phyloP scores from a whole-genome alignment of 2,888 invertebrate species.

The Phalangium opilio region DNA sequence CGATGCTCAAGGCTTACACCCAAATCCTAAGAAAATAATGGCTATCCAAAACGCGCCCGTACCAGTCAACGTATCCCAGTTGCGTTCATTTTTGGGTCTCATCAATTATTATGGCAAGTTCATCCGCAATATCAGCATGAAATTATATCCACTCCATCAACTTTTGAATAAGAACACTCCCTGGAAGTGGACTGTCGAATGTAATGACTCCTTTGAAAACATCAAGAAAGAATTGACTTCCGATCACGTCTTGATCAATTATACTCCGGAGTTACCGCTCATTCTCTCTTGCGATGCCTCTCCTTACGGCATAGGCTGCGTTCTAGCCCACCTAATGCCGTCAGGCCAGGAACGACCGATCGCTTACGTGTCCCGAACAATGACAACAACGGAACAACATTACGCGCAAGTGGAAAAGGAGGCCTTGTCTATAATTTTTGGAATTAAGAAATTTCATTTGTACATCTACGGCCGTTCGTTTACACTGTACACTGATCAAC shows the following conservation, averaged over 20 bases:
- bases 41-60: conserved; percentile 10
- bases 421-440: not conserved
- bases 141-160: conserved; percentile 7
- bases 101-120: conserved; percentile 9
- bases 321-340: conserved; percentile 14
- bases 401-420: not conserved
- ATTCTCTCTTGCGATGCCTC: conserved; percentile 19
- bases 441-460: not conserved
- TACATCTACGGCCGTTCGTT: not conserved
- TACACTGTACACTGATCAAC: too few relatives aligned
- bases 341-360: conserved; percentile 12
- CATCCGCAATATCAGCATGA: conserved; percentile 7
- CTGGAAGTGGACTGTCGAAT: conserved; percentile 7
- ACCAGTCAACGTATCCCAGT: not conserved
- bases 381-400: not conserved
- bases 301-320: conserved; percentile 19
- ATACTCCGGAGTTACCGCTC: conserved; percentile 12
- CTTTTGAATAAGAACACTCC: conserved; percentile 3
- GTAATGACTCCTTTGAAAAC: conserved; percentile 3
- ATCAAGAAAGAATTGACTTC: conserved; percentile 4
- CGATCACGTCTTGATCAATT: conserved; percentile 12
- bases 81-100: conserved; percentile 7
- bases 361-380: not conserved
- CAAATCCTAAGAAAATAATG: conserved; percentile 7
- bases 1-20: conserved; percentile 6